These are phyloP conservation scores for Pteronura brasiliensis DNA, from an alignment of 2,113 vertebrate genomes.

Conservation along the genomic window DNA sequence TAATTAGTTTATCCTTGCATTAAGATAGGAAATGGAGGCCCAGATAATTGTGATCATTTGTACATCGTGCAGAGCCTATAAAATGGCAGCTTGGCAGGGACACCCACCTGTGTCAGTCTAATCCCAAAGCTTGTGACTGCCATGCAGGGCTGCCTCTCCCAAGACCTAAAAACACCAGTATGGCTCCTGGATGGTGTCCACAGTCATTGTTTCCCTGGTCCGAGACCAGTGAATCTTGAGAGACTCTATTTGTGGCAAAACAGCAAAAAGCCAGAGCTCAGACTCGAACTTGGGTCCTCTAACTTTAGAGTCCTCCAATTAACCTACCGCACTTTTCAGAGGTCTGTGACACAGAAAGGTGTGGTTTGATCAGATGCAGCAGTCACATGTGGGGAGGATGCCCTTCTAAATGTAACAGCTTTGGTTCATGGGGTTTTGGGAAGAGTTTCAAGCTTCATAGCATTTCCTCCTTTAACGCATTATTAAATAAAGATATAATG, in stretches of 20 bases:
- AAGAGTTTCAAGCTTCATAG: not conserved
- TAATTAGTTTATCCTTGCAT: not conserved
- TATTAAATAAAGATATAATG: not conserved
- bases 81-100: not conserved
- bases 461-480: not conserved
- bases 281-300: not conserved
- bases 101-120: not conserved
- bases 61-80: not conserved
- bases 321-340: not conserved
- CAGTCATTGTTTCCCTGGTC: not conserved
- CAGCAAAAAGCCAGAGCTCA: not conserved
- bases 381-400: fast-evolving
- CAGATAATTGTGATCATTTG: not conserved
- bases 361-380: too few relatives aligned
- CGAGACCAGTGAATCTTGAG: not conserved
- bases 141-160: not conserved
- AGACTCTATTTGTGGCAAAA: not conserved
- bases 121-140: not conserved
- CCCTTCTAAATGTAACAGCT: not conserved
- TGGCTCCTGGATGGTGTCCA: not conserved
- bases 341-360: not conserved
- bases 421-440: not conserved
- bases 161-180: not conserved
- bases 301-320: not conserved
- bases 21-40: not conserved